Percentiles rank a stretch among this genome's conserved stretches.
phyloP scores from a whole-genome alignment of 2,888 invertebrate genomes.

The Lagria hirta region DNA sequence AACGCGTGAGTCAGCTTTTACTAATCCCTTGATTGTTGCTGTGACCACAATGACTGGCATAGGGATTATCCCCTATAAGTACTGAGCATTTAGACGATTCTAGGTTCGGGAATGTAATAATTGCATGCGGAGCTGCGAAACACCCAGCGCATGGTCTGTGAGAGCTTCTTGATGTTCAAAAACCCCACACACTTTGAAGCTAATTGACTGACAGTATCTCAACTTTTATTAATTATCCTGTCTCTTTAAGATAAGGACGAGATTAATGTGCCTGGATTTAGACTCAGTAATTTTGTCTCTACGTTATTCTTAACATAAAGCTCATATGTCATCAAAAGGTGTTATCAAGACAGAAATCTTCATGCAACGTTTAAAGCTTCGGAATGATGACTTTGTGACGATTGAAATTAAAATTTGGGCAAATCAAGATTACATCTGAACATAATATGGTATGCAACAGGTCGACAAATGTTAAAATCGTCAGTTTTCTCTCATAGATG shows the following conservation, averaged over 20 bases:
- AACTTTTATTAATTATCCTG: slow-evolving; percentile 33
- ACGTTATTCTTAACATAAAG: slow-evolving; percentile 13
- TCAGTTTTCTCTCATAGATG: too few relatives aligned
- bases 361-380: slow-evolving; percentile 6
- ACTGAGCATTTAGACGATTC: slow-evolving; percentile 27
- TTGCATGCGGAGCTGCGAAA: slow-evolving; percentile 22
- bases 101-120: slow-evolving; percentile 27
- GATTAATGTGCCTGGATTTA: slow-evolving; percentile 31
- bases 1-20: slow-evolving; percentile 26
- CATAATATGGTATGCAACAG: too few relatives aligned
- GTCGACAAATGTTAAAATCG: too few relatives aligned
- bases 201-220: slow-evolving; percentile 35
- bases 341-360: slow-evolving; percentile 16
- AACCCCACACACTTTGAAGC: slow-evolving; percentile 24
- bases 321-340: slow-evolving; percentile 26
- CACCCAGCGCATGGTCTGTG: too few relatives aligned
- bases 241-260: slow-evolving; percentile 30
- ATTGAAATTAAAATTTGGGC: too few relatives aligned
- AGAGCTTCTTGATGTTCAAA: slow-evolving; percentile 19
- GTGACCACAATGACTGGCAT: slow-evolving; percentile 32
- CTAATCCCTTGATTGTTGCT: slow-evolving; percentile 28
- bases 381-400: too few relatives aligned
- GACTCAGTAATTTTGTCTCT: slow-evolving; percentile 21
- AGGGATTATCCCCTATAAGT: slow-evolving; percentile 33
- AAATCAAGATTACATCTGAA: too few relatives aligned